phyloP scores from a whole-genome alignment of 2,888 invertebrate genomes.

The Choristoneura rosaceana region DNA sequence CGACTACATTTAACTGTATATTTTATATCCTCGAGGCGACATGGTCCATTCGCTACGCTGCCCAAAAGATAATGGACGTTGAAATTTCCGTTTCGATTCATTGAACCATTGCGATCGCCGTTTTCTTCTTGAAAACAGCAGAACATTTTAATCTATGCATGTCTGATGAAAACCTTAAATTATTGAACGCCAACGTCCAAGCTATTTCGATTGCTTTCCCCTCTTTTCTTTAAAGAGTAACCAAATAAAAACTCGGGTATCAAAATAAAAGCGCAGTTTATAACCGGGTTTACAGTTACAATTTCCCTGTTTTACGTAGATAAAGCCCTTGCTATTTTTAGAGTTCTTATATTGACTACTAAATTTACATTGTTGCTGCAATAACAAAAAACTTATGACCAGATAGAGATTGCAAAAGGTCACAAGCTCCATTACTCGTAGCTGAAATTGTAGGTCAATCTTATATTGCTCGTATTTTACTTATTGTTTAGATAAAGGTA shows the following conservation, averaged over 20 bases:
- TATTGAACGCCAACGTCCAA: background rate
- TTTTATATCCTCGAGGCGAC: constrained; percentile 10
- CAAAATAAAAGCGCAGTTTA: background rate
- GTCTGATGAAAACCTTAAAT: background rate
- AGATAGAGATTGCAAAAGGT: background rate
- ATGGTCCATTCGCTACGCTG: constrained; percentile 14
- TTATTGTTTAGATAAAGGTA: too few relatives aligned
- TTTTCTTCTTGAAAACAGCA: constrained; percentile 4
- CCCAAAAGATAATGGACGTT: constrained; percentile 12
- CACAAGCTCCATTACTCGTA: background rate
- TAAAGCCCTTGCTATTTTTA: constrained; percentile 11
- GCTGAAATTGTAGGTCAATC: too few relatives aligned
- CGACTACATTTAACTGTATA: constrained; percentile 3
- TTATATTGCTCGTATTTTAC: too few relatives aligned
- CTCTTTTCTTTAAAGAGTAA: constrained; percentile 3
- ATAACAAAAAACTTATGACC: background rate
- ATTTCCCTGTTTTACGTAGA: constrained; percentile 15
- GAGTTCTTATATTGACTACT: background rate
- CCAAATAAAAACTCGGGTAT: background rate
- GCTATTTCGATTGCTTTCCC: constrained; percentile 2
- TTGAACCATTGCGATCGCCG: constrained; percentile 8
- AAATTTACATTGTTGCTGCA: background rate
- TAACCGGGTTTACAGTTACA: constrained; percentile 4
- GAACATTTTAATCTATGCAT: constrained; percentile 4
- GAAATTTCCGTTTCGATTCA: constrained; percentile 12